These are phyloP conservation scores for Dromius quadrimaculatus DNA, from an alignment of 2,888 invertebrate genomes.

Conservation along the genomic window DNA sequence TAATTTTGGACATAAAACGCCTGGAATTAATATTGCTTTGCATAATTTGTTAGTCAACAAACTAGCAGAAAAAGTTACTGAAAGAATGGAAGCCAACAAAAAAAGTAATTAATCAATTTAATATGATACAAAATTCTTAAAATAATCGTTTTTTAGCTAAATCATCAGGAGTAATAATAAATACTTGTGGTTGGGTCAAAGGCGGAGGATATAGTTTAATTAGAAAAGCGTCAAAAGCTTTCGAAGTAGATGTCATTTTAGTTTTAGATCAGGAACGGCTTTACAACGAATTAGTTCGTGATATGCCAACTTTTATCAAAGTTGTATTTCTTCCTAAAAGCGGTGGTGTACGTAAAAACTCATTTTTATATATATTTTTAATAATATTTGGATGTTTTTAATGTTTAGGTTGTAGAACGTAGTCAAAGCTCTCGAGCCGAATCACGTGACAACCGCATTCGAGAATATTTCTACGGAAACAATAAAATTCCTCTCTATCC, in stretches of 20 bases:
- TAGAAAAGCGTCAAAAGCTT: slow-evolving; percentile 89
- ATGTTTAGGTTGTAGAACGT: slow-evolving; percentile 84
- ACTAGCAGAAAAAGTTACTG: slow-evolving; percentile 87
- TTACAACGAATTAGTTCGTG: slow-evolving; percentile 92
- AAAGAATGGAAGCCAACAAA: slow-evolving; percentile 87
- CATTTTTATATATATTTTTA: slow-evolving; percentile 4
- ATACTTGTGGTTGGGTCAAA: slow-evolving; percentile 98
- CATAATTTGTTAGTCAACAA: slow-evolving; percentile 87
- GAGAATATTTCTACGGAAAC: slow-evolving; percentile 97
- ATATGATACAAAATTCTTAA: neutral
- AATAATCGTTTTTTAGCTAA: slow-evolving; percentile 70
- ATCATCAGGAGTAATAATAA: slow-evolving; percentile 92
- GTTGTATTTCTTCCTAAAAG: slow-evolving; percentile 94
- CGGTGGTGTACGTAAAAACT: slow-evolving; percentile 83
- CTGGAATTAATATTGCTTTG: slow-evolving; percentile 81
- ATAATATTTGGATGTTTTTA: slow-evolving; percentile 7
- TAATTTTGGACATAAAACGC: slow-evolving; percentile 90
- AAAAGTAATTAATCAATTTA: slow-evolving; percentile 73
- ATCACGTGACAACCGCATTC: slow-evolving; percentile 81
- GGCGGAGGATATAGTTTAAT: slow-evolving; percentile 89
- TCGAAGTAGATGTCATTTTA: slow-evolving; percentile 95
- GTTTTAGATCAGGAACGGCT: slow-evolving; percentile 96
- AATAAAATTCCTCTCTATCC: slow-evolving; percentile 81
- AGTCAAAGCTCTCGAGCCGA: slow-evolving; percentile 79
- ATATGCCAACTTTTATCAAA: slow-evolving; percentile 94